Evolutionary conservation across 2,888 invertebrate genomes (phyloP).

Genomic region (Lamproptera curius): DNA sequence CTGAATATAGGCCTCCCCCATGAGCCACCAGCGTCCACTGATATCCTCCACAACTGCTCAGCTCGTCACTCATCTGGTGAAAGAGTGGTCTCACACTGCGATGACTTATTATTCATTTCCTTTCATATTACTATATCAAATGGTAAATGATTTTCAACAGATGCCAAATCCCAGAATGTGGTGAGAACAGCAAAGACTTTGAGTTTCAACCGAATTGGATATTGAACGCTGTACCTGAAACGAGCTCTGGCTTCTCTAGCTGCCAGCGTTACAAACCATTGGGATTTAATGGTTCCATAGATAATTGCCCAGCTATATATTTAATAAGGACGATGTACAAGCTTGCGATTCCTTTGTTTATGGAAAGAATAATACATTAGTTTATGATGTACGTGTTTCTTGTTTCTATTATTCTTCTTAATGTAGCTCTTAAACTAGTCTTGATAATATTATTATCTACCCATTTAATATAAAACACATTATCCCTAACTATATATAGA

Average conservation of each 20-base stretch:
- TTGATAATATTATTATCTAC: no score
- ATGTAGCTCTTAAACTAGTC: no score
- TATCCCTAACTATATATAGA: no score
- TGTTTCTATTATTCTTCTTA: no score
- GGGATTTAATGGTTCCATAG: slow-evolving; percentile 29
- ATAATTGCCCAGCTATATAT: slow-evolving; percentile 45
- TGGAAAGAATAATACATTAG: slow-evolving; percentile 33
- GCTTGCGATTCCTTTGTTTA: slow-evolving; percentile 34
- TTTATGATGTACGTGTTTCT: slow-evolving; percentile 34
- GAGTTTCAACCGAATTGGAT: slow-evolving; percentile 46
- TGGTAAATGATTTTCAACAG: slow-evolving; percentile 36
- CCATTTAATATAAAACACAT: no score
- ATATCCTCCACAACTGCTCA: no score
- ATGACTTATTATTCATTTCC: no score
- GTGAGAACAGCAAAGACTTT: slow-evolving; percentile 28
- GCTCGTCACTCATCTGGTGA: no score
- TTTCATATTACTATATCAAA: no score
- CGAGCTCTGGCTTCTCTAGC: slow-evolving; percentile 42
- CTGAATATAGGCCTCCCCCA: no score
- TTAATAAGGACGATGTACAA: slow-evolving; percentile 28
- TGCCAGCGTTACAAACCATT: slow-evolving; percentile 43
- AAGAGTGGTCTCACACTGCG: no score
- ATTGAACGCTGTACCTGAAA: slow-evolving; percentile 46
- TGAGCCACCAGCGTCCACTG: no score
- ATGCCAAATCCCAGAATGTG: slow-evolving; percentile 65